Evolutionary conservation across 1,140 invertebrate species (phyloP).

Genomic region (Telenomus remus): DNA sequence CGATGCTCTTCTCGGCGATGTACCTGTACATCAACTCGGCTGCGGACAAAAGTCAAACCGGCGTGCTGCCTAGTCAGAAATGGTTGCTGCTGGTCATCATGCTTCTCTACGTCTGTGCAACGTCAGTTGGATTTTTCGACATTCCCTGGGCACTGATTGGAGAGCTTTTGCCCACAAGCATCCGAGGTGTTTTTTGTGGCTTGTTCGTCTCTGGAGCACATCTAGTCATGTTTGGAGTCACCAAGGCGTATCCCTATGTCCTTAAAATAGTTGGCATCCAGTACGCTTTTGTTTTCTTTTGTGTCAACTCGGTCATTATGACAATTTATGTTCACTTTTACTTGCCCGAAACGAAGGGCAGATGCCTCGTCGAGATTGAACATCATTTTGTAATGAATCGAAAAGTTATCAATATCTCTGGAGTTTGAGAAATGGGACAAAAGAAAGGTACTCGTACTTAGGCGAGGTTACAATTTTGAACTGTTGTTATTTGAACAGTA

Average conservation of each 20-base stretch:
- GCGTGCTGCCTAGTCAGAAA: slow-evolving; percentile 58
- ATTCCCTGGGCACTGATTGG: slow-evolving; percentile 81
- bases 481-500: no score
- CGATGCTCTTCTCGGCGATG: slow-evolving; percentile 76
- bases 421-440: not conserved
- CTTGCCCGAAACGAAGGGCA: slow-evolving; percentile 85
- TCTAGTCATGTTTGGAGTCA: slow-evolving; percentile 79
- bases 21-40: slow-evolving; percentile 70
- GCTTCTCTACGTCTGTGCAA: slow-evolving; percentile 75
- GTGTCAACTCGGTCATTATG: slow-evolving; percentile 77
- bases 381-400: slow-evolving; percentile 58
- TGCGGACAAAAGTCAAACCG: slow-evolving; percentile 27
- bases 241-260: slow-evolving; percentile 79
- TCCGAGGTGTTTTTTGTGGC: slow-evolving; percentile 76
- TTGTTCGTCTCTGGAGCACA: slow-evolving; percentile 79
- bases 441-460: no score
- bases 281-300: slow-evolving; percentile 80
- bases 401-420: not conserved
- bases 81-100: slow-evolving; percentile 74
- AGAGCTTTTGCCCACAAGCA: slow-evolving; percentile 76
- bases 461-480: no score
- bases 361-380: slow-evolving; percentile 78
- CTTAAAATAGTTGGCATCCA: slow-evolving; percentile 74
- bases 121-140: slow-evolving; percentile 76
- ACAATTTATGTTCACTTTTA: slow-evolving; percentile 78